Base-by-base conservation (phyloP, 2,113 vertebrate genomes). In the Heterotilapia buettikoferi region DNA sequence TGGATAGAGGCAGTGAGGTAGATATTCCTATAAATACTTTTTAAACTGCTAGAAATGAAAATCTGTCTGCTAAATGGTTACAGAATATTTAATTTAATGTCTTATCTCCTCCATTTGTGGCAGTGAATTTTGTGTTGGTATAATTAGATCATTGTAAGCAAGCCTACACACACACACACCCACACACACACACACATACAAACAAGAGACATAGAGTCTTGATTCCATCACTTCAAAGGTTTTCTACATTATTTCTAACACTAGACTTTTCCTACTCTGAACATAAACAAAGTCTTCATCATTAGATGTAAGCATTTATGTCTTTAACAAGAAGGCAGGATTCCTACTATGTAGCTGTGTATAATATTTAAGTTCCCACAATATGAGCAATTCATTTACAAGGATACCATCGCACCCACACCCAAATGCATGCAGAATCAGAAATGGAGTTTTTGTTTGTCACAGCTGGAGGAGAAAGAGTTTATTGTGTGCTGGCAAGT, bases 1-100 rank as follows among this genome's bases (percentile, higher is more conserved):
- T 82, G 87, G 93, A 94, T 91, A 89, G 82, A 95, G 61, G 87
- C 84, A 91, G 86, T 61, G 78, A 50, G 87, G 93, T 94, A 90
- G 31, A 38, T 83, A 21, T 80, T 43, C n/a, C 29, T 4, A 50
- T 11, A 18, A 84, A 80, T 56, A 47, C 19, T 45, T 45, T 45
- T 43, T 19, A 26, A 18, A 61, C 10, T 71, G 3, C 4, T 19
- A 7, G 19, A 24, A 26, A 80, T 33, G 13, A 29, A 36, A 29
- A 5, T 40, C 29, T 10, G 47, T 81, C 31, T 29, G 4, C 2
- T 40, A 14, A 50, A 66, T 52, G 26, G 9, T 6, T 43, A 6
- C 13, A n/a, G 11, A 6, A 84, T 6, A 16, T 86, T 54, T 84
- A 2, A 52, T 19, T 45, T 7, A 19, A 61, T 50, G 9, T 13